Evolutionary conservation across 35 echinoderm and acorn worm genomes (phyloP), one percentile per base, ranked within the genome.

Genomic region (Chiridota heheva): DNA sequence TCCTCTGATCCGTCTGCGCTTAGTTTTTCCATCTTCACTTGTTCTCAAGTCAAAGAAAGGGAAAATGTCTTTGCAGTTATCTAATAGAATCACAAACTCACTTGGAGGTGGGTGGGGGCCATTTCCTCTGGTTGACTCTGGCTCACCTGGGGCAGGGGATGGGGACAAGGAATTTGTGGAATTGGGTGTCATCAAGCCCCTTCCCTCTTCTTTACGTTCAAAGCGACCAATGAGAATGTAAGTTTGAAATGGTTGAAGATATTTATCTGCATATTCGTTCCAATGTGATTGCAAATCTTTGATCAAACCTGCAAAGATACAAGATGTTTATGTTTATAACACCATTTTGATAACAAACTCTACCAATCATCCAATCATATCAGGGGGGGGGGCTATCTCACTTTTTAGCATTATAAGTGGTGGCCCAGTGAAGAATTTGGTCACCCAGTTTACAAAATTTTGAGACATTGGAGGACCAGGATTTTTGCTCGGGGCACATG

Each of bases 141-240:
- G n/a, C n/a, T n/a, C n/a, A n/a, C n/a, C n/a, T n/a, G n/a, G n/a
- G n/a, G n/a, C n/a, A n/a, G n/a, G n/a, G n/a, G n/a, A n/a, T n/a
- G n/a, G n/a, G n/a, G n/a, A n/a, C n/a, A n/a, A n/a, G n/a, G n/a
- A n/a, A n/a, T n/a, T n/a, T n/a, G n/a, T n/a, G n/a, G n/a, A n/a
- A n/a, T n/a, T n/a, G n/a, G n/a, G n/a, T n/a, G n/a, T n/a, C n/a
- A n/a, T n/a, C n/a, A n/a, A n/a, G n/a, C n/a, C n/a, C n/a, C n/a
- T n/a, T n/a, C n/a, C n/a, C n/a, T n/a, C n/a, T n/a, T n/a, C n/a
- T n/a, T n/a, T n/a, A n/a, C n/a, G n/a, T n/a, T n/a, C n/a, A n/a
- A n/a, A n/a, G n/a, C n/a, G 44, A 13, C 67, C 82, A 20, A 85
- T 58, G 17, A 85, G 38, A 29, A 85, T 63, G 53, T 85, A 85